phyloP scores from a whole-genome alignment of 1,140 invertebrate genomes.

The Cryptotermes secundus region DNA sequence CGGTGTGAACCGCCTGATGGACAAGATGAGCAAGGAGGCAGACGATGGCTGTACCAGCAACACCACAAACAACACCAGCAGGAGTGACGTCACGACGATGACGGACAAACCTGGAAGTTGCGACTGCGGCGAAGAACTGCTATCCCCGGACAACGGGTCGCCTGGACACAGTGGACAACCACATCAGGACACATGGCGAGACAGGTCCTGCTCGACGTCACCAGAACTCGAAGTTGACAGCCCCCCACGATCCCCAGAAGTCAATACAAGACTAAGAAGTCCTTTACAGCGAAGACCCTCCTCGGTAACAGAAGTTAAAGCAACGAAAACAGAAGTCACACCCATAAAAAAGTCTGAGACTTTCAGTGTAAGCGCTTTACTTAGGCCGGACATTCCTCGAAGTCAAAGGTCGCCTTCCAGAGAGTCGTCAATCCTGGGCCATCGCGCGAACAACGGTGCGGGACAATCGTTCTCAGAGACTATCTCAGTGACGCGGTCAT shows the following conservation, averaged over 20 bases:
- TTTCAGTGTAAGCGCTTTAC: conserved; percentile 74
- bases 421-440: conserved; percentile 39
- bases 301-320: conserved; percentile 43
- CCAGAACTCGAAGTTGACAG: conserved; percentile 68
- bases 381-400: conserved; percentile 57
- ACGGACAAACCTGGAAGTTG: conserved; percentile 48
- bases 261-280: conserved; percentile 39
- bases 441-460: neutral
- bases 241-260: conserved; percentile 36
- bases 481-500: conserved; percentile 56
- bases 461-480: conserved; percentile 51
- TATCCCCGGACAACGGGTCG: no score
- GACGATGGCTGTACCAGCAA: conserved; percentile 33
- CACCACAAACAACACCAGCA: neutral
- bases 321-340: neutral
- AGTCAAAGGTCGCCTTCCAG: conserved; percentile 41
- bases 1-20: conserved; percentile 66
- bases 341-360: conserved; percentile 52
- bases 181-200: conserved; percentile 33
- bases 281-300: conserved; percentile 45
- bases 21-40: conserved; percentile 39
- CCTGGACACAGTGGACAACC: conserved; percentile 35
- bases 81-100: conserved; percentile 59
- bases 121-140: conserved; percentile 34
- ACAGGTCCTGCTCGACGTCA: conserved; percentile 60